Conservation (phyloP, 2,888 invertebrate species). For the Drosophila algonquin region DNA sequence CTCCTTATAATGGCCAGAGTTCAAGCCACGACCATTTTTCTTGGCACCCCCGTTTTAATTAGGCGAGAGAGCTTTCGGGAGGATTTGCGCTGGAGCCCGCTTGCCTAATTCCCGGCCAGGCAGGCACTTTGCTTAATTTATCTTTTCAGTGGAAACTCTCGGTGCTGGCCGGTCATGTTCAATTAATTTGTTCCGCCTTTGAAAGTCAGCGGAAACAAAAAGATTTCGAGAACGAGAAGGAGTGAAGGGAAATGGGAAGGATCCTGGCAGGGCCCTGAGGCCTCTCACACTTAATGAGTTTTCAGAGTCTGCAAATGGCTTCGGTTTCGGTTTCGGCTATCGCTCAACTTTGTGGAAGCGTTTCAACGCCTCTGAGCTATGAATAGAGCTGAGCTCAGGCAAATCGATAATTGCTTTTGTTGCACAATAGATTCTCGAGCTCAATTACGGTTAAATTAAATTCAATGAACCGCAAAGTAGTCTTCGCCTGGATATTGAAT, state of each 20-base stretch:
- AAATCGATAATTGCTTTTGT: slow-evolving; percentile 34
- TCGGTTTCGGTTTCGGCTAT: slow-evolving; percentile 11
- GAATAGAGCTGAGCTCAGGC: slow-evolving; percentile 18
- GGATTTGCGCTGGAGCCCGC: slow-evolving; percentile 14
- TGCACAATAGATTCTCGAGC: slow-evolving; percentile 12
- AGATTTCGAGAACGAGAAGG: slow-evolving; percentile 5
- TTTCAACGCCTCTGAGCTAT: slow-evolving; percentile 23
- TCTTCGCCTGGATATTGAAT: slow-evolving; percentile 6
- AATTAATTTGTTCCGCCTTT: slow-evolving; percentile 27
- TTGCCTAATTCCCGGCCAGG: slow-evolving; percentile 3
- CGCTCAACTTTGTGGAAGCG: slow-evolving; percentile 13
- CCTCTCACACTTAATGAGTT: slow-evolving; percentile 4
- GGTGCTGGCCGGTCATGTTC: slow-evolving; percentile 7
- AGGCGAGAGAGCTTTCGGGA: slow-evolving; percentile 55
- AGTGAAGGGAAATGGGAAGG: not conserved
- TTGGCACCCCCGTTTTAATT: slow-evolving; percentile 56
- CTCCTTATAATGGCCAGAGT: slow-evolving; percentile 20
- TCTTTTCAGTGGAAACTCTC: slow-evolving; percentile 32
- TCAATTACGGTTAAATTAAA: slow-evolving; percentile 28
- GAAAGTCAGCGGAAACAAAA: not conserved
- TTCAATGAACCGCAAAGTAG: slow-evolving; percentile 39
- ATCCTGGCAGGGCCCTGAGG: not conserved
- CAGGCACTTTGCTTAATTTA: slow-evolving; percentile 59
- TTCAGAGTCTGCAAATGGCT: slow-evolving; percentile 20
- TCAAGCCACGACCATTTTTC: slow-evolving; percentile 9